These are phyloP conservation scores for Ptychoptera albimana DNA, from an alignment of 2,888 invertebrate species.

Conservation along the genomic window DNA sequence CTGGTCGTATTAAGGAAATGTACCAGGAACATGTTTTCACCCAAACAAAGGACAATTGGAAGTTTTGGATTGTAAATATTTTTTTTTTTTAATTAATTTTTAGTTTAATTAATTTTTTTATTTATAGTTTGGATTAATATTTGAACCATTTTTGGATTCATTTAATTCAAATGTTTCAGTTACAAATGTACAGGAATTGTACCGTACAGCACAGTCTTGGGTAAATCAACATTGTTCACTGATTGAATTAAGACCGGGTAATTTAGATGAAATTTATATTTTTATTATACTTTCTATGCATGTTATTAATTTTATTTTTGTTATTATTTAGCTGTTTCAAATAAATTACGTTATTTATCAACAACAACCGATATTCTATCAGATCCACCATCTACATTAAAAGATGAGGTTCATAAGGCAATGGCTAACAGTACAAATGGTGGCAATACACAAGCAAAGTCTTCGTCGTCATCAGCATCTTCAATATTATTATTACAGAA, in stretches of 20 bases:
- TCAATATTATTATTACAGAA: too few species aligned
- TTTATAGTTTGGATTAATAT: conserved; percentile 75
- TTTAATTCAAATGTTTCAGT: conserved; percentile 87
- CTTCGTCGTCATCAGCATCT: too few species aligned
- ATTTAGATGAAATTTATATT: conserved; percentile 2
- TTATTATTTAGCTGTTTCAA: conserved; percentile 62
- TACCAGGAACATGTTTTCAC: conserved; percentile 80
- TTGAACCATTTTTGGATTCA: conserved; percentile 76
- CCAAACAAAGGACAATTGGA: conserved; percentile 85
- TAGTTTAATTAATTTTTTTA: conserved; percentile 10
- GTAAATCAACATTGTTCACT: conserved; percentile 93
- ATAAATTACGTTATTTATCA: conserved; percentile 77
- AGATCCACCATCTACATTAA: conserved; percentile 64
- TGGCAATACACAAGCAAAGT: too few species aligned
- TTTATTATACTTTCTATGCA: neutral
- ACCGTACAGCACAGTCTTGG: conserved; percentile 84
- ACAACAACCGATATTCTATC: conserved; percentile 86
- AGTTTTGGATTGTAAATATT: conserved; percentile 92
- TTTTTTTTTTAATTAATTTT: neutral
- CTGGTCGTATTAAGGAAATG: conserved; percentile 83
- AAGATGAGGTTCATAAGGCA: conserved; percentile 76
- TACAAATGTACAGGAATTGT: conserved; percentile 78
- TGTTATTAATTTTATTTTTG: neutral
- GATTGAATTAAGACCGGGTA: conserved; percentile 85
- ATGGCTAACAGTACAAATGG: conserved; percentile 22